phyloP scores from a whole-genome alignment of 1,140 invertebrate species.

The Meloidogyne exigua region DNA sequence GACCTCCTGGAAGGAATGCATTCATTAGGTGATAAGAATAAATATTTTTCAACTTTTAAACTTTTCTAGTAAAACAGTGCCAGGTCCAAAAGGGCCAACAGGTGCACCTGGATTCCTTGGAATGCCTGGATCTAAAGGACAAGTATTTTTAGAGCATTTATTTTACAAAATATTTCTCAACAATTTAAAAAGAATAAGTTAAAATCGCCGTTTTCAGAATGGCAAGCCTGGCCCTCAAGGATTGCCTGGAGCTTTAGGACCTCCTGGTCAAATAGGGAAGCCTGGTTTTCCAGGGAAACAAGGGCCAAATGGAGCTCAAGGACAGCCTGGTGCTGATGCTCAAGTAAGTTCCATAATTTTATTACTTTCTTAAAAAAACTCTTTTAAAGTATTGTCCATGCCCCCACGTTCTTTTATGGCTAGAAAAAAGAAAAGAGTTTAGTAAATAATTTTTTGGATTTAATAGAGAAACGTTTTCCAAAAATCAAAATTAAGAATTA shows the following conservation, averaged over 20 bases:
- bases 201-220: not conserved
- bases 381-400: not conserved
- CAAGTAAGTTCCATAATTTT: conserved; percentile 25
- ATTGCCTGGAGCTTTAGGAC: not conserved
- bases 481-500: no score
- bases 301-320: conserved; percentile 29
- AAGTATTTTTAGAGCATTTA: not conserved
- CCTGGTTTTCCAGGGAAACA: conserved; percentile 28
- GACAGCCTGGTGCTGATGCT: conserved; percentile 31
- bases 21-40: not conserved
- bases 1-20: conserved; percentile 44
- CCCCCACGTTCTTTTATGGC: not conserved
- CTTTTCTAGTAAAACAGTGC: not conserved
- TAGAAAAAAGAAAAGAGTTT: not conserved
- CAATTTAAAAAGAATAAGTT: not conserved
- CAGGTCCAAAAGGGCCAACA: conserved; percentile 28
- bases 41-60: conserved; percentile 4
- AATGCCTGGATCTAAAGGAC: conserved; percentile 26
- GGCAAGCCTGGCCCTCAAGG: conserved; percentile 29
- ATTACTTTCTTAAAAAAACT: not conserved
- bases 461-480: no score
- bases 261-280: not conserved
- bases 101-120: conserved; percentile 29
- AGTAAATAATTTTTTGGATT: not conserved
- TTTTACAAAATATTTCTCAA: no score